Conservation (phyloP, 2,888 invertebrate genomes). For the Aradus depressus region DNA sequence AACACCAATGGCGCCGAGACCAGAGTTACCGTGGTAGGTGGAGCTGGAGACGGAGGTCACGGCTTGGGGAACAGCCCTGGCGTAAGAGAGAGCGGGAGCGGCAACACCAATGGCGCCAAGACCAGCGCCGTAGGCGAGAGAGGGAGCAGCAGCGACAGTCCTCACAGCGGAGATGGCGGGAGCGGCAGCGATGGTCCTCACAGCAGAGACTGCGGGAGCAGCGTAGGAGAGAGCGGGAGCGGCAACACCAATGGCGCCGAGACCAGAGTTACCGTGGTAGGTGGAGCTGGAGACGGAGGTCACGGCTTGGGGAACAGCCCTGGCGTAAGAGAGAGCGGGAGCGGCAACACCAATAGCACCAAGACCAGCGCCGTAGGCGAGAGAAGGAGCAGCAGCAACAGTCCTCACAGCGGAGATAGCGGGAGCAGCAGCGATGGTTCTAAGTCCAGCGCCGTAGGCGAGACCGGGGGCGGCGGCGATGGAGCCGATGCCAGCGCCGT, state of each 20-base stretch:
- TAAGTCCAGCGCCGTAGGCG: slow-evolving; percentile 37
- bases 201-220: slow-evolving; percentile 19
- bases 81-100: slow-evolving; percentile 17
- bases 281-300: slow-evolving; percentile 24
- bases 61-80: slow-evolving; percentile 36
- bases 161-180: slow-evolving; percentile 20
- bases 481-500: slow-evolving; percentile 12
- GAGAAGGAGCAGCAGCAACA: slow-evolving; percentile 37
- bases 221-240: slow-evolving; percentile 34
- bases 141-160: slow-evolving; percentile 34
- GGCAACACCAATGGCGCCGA: slow-evolving; percentile 28
- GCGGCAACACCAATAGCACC: slow-evolving; percentile 18
- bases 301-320: slow-evolving; percentile 22
- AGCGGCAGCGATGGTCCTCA: slow-evolving; percentile 20
- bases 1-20: slow-evolving; percentile 4
- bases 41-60: slow-evolving; percentile 19
- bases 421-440: slow-evolving; percentile 31
- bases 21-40: slow-evolving; percentile 16
- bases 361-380: too few relatives aligned
- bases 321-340: slow-evolving; percentile 22
- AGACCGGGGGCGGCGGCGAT: slow-evolving; percentile 38
- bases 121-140: too few relatives aligned
- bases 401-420: slow-evolving; percentile 10
- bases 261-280: slow-evolving; percentile 19
- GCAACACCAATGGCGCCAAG: too few relatives aligned